Percentiles rank a stretch among this genome's conserved stretches.
Evolutionary conservation across 30 jellyfish, hydroid and myxozoan species (phyloP).

Genomic region (Pelagia noctiluca): DNA sequence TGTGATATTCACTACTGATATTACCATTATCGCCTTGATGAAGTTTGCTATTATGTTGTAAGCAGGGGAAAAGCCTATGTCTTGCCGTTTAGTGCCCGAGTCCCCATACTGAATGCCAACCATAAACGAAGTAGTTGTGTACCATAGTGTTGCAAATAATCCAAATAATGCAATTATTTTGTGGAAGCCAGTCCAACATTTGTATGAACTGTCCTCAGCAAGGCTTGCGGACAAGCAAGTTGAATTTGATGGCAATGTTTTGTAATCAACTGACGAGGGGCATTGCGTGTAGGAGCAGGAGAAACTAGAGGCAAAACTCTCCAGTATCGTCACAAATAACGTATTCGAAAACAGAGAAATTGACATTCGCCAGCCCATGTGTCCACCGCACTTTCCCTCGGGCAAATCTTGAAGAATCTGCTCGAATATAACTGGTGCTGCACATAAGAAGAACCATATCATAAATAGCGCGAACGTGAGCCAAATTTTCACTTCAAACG

Average conservation of each 20-base stretch:
- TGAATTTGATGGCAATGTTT: conserved; percentile 38
- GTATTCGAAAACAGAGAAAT: conserved; percentile 93
- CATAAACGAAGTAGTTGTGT: conserved; percentile 77
- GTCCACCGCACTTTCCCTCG: conserved; percentile 80
- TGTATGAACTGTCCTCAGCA: conserved; percentile 51
- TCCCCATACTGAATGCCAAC: conserved; percentile 82
- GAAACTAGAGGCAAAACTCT: conserved; percentile 67
- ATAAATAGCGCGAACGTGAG: conserved; percentile 58
- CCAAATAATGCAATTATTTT: conserved; percentile 78
- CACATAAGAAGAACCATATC: conserved; percentile 86
- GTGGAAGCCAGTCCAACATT: conserved; percentile 88
- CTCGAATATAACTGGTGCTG: conserved; percentile 92
- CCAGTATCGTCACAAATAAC: conserved; percentile 80
- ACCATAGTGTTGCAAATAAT: conserved; percentile 83
- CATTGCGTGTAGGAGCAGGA: conserved; percentile 82
- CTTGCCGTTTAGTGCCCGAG: conserved; percentile 75
- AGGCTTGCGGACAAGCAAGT: conserved; percentile 76
- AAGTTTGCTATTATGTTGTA: conserved; percentile 78
- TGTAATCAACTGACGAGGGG: conserved; percentile 63
- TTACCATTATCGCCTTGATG: conserved; percentile 75
- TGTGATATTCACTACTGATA: conserved; percentile 81
- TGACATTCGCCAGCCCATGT: conserved; percentile 89
- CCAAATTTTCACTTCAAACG: conserved; percentile 75
- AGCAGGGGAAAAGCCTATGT: conserved; percentile 88
- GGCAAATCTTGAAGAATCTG: conserved; percentile 87